Percentiles rank a stretch among this genome's conserved stretches.
phyloP scores from a whole-genome alignment of 2,113 vertebrate genomes.

The Zosterops borbonicus region DNA sequence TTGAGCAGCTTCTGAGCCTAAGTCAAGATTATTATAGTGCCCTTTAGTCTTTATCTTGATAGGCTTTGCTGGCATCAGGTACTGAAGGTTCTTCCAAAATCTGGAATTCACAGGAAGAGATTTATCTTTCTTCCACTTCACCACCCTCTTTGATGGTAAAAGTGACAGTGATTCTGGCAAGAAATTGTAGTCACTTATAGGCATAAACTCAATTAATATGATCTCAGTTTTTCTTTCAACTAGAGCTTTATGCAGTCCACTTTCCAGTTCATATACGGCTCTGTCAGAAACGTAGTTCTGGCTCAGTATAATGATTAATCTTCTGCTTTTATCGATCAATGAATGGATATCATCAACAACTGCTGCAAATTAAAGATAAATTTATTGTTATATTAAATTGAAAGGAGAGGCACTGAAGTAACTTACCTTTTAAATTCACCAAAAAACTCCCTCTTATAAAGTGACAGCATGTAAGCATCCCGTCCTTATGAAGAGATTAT shows the following conservation, averaged over 20 bases:
- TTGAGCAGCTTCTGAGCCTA: background rate
- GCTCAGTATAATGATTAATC: constrained; percentile 83
- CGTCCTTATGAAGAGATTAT: background rate
- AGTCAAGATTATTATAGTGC: background rate
- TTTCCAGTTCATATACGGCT: constrained; percentile 78
- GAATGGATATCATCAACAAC: constrained; percentile 80
- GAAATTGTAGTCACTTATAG: constrained; percentile 23
- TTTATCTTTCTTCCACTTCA: constrained; percentile 80
- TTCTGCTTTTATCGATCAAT: constrained; percentile 80
- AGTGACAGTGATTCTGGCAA: constrained; percentile 80
- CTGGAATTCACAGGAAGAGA: constrained; percentile 73
- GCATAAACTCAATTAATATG: constrained; percentile 81
- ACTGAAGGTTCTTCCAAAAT: constrained; percentile 89
- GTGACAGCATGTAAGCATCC: background rate
- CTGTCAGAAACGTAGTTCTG: constrained; percentile 65
- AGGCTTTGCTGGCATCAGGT: constrained; percentile 80
- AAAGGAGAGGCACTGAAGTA: background rate
- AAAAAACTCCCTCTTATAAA: background rate
- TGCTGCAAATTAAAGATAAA: constrained; percentile 71
- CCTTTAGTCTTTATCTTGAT: background rate
- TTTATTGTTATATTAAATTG: background rate
- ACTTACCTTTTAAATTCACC: background rate
- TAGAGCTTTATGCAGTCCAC: constrained; percentile 83
- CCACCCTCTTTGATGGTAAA: constrained; percentile 72
- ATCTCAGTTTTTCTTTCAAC: constrained; percentile 86